Percentiles rank a stretch among this genome's conserved stretches.
Evolutionary conservation across 2,797 vertebrate genomes (phyloP).

Genomic region (Ptychobarbus kaznakovi): DNA sequence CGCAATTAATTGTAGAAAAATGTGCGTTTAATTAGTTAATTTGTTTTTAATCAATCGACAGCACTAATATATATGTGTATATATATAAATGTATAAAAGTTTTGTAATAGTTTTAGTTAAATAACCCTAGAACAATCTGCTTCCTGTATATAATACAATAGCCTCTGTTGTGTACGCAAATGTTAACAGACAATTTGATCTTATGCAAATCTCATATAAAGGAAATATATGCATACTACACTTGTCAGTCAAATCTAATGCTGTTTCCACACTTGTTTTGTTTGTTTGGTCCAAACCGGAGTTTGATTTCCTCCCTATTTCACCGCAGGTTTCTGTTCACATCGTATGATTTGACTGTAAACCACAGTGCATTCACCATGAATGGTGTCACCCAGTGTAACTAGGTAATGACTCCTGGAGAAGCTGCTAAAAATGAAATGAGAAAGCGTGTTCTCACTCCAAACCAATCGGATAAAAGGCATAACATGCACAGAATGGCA

Average conservation of each 20-base stretch:
- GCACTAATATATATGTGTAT: too few species aligned
- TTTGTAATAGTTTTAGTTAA: not conserved
- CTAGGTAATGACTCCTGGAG: not conserved
- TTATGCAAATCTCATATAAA: not conserved
- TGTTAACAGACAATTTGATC: not conserved
- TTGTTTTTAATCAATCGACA: too few species aligned
- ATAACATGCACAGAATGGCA: not conserved
- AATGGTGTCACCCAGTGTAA: not conserved
- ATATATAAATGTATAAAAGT: too few species aligned
- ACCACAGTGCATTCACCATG: not conserved
- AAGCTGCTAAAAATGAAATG: not conserved
- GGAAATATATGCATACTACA: not conserved
- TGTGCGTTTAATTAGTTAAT: too few species aligned
- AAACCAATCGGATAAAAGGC: not conserved
- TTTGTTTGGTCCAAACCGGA: not conserved
- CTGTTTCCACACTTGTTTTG: not conserved
- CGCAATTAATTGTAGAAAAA: too few species aligned
- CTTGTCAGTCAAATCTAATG: not conserved
- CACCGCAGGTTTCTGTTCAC: not conserved
- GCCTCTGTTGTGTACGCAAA: not conserved
- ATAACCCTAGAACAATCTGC: not conserved
- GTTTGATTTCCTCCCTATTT: not conserved
- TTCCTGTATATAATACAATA: not conserved
- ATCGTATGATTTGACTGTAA: not conserved
- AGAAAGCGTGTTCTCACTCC: not conserved